Evolutionary conservation across 2,888 invertebrate genomes (phyloP).

Genomic region (Pseudococcus jackbeardsleyi): DNA sequence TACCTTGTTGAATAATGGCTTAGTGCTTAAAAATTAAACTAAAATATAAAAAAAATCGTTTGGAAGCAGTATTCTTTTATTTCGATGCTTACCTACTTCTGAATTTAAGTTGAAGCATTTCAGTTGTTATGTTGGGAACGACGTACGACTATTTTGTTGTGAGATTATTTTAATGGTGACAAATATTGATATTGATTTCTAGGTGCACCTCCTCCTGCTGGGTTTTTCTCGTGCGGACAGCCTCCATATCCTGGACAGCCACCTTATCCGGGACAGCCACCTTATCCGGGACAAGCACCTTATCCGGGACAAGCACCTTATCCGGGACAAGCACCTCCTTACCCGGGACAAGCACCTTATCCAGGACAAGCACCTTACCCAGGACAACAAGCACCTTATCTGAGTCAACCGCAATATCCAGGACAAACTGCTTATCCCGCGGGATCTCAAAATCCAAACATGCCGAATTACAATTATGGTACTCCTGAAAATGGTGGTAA

Average conservation of each 20-base stretch:
- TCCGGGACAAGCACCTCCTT: conserved; percentile 60
- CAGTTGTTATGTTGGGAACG: too few species aligned
- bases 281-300: conserved; percentile 68
- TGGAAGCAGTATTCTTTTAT: too few species aligned
- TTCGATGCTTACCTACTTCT: too few species aligned
- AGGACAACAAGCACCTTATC: conserved; percentile 59
- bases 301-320: conserved; percentile 59
- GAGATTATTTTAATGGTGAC: too few species aligned
- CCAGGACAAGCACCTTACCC: conserved; percentile 38
- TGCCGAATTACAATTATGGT: conserved; percentile 67
- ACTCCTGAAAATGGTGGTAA: conserved; percentile 73
- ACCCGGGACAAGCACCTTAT: conserved; percentile 63
- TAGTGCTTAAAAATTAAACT: too few species aligned
- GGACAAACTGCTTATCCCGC: conserved; percentile 52
- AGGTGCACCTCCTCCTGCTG: conserved; percentile 69
- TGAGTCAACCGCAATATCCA: conserved; percentile 60
- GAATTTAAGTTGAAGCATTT: too few species aligned
- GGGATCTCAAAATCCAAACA: not conserved
- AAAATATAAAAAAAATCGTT: too few species aligned
- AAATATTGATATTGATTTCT: not conserved
- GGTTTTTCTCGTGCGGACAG: conserved; percentile 69
- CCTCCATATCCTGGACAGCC: conserved; percentile 63
- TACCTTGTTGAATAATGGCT: too few species aligned
- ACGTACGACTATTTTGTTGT: too few species aligned
- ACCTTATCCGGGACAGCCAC: conserved; percentile 69